A percentile compares a stretch with the other conserved stretches of the same genome.
phyloP scores from a whole-genome alignment of 2,888 invertebrate genomes.

The Oxycera nigricornis region DNA sequence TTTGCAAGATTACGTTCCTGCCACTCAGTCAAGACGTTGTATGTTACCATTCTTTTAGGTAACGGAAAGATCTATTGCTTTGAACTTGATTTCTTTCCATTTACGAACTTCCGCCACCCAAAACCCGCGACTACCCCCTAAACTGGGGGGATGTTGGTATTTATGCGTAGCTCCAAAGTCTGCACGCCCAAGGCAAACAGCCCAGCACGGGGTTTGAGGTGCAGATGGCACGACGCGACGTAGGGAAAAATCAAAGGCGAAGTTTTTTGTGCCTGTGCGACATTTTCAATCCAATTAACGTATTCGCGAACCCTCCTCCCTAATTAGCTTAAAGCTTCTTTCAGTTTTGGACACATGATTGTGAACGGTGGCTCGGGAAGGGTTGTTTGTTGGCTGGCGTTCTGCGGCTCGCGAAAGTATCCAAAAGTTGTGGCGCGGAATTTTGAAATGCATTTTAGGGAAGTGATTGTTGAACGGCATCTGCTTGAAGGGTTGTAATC shows the following conservation, averaged over 20 bases:
- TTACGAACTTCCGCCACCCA: constrained; percentile 1
- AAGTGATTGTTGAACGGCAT: too few species aligned
- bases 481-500: too few species aligned
- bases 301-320: neutral
- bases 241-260: constrained; percentile 29
- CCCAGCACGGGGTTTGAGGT: too few species aligned
- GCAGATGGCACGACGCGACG: neutral
- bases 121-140: neutral
- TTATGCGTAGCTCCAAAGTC: neutral
- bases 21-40: neutral
- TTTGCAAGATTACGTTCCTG: neutral
- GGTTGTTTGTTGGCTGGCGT: neutral
- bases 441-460: too few species aligned
- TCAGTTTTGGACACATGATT: neutral
- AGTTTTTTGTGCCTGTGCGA: neutral
- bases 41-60: neutral
- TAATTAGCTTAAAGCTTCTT: constrained; percentile 33
- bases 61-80: neutral
- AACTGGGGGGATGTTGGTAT: too few species aligned
- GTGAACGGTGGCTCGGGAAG: neutral
- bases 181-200: too few species aligned
- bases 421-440: neutral
- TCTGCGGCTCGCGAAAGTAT: constrained; percentile 6
- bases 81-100: constrained; percentile 29
- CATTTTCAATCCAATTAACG: constrained; percentile 35